Evolutionary conservation across 2,113 vertebrate genomes (phyloP).

Genomic region (Casuarius casuarius): DNA sequence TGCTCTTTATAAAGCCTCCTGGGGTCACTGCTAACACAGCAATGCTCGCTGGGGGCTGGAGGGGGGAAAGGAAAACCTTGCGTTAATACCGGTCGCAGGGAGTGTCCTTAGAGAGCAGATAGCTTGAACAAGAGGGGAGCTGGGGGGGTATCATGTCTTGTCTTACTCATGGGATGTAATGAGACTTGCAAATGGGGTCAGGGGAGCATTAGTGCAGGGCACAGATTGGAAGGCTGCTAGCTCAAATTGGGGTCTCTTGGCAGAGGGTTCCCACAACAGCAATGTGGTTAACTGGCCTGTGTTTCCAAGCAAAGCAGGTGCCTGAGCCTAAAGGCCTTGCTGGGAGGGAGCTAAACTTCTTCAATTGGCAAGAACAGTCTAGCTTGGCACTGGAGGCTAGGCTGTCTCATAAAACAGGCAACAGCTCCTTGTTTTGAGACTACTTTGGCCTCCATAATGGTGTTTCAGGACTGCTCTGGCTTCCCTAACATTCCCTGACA

Average conservation of each 20-base stretch:
- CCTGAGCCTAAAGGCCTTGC: neutral
- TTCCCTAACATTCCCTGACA: fast-evolving
- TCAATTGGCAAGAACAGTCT: fast-evolving
- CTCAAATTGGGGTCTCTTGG: neutral
- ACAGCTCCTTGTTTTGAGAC: neutral
- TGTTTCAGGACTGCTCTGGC: neutral
- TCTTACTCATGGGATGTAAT: fast-evolving
- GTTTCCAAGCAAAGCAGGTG: neutral
- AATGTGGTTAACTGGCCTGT: neutral
- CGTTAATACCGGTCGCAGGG: neutral
- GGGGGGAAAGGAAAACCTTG: neutral
- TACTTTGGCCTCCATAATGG: neutral
- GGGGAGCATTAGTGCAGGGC: neutral
- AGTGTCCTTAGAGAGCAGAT: neutral
- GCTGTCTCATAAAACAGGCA: neutral
- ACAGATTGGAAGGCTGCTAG: neutral
- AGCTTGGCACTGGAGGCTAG: neutral
- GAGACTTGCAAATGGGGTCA: neutral
- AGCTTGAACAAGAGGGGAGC: neutral
- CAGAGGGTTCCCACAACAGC: neutral
- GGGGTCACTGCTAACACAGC: neutral
- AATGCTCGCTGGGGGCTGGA: neutral
- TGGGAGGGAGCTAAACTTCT: fast-evolving
- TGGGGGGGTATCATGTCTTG: neutral
- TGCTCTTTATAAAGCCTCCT: neutral